Conservation (phyloP, 2,888 invertebrate species). For the Eledona agricola region DNA sequence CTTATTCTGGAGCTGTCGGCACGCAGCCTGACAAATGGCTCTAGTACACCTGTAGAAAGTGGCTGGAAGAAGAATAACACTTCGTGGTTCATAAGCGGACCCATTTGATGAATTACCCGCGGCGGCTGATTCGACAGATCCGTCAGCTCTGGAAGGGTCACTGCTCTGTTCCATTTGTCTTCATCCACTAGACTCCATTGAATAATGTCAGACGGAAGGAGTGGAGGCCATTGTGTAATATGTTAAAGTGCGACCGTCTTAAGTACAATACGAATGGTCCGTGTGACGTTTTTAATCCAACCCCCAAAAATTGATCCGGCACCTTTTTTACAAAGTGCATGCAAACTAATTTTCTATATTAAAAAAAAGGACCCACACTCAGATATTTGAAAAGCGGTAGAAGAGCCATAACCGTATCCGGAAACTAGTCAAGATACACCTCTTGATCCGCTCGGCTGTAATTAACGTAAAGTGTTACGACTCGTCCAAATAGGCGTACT, state of each 20-base stretch:
- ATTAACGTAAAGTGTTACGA: slow-evolving; percentile 30
- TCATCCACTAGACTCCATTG: slow-evolving; percentile 45
- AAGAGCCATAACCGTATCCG: slow-evolving; percentile 12
- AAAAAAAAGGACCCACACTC: slow-evolving; percentile 6
- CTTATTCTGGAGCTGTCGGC: slow-evolving; percentile 30
- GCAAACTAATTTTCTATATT: slow-evolving; percentile 3
- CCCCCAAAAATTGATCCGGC: not conserved
- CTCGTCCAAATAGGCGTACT: slow-evolving; percentile 16
- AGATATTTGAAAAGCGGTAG: slow-evolving; percentile 13
- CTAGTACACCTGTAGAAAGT: slow-evolving; percentile 33
- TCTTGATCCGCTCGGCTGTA: slow-evolving; percentile 29
- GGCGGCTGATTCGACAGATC: slow-evolving; percentile 46
- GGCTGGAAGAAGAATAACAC: slow-evolving; percentile 20
- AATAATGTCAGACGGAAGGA: slow-evolving; percentile 45
- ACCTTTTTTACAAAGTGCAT: not conserved
- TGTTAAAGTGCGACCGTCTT: slow-evolving; percentile 29
- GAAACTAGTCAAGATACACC: slow-evolving; percentile 11
- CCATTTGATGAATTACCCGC: slow-evolving; percentile 46
- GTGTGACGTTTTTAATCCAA: slow-evolving; percentile 16
- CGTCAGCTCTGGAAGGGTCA: slow-evolving; percentile 48
- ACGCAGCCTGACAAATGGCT: slow-evolving; percentile 28
- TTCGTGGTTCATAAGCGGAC: slow-evolving; percentile 21
- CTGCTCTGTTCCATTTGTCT: slow-evolving; percentile 50
- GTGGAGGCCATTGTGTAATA: slow-evolving; percentile 38
- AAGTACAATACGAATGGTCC: slow-evolving; percentile 7